These are phyloP conservation scores for Phthorimaea operculella DNA, from an alignment of 1,140 invertebrate genomes.

Conservation along the genomic window DNA sequence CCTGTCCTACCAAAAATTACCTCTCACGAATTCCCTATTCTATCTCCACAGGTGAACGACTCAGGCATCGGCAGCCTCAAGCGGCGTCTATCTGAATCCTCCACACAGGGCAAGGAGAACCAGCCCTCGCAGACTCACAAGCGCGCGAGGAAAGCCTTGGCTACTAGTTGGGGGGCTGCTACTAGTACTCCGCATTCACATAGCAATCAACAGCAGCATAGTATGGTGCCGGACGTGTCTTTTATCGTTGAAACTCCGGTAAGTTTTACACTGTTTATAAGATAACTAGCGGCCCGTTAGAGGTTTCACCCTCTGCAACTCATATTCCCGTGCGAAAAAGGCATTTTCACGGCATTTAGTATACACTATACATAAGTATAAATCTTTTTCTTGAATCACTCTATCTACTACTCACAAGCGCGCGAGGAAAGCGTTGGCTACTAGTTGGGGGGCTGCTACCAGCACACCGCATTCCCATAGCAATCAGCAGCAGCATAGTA, in stretches of 20 bases:
- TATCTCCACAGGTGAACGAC: constrained; percentile 48
- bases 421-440: constrained; percentile 80
- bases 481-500: constrained; percentile 26
- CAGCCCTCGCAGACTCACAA: constrained; percentile 67
- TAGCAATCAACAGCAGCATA: constrained; percentile 23
- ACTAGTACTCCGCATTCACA: constrained; percentile 69
- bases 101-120: constrained; percentile 50
- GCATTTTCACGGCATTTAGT: too few species aligned
- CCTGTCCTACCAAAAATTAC: too few species aligned
- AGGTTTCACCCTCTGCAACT: too few species aligned
- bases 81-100: constrained; percentile 71
- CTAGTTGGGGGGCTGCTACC: constrained; percentile 73
- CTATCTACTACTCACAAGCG: constrained; percentile 72
- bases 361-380: too few species aligned
- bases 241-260: constrained; percentile 22
- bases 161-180: constrained; percentile 73
- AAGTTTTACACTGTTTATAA: too few species aligned
- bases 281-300: too few species aligned
- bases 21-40: too few species aligned
- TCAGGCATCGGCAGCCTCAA: constrained; percentile 60
- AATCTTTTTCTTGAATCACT: too few species aligned
- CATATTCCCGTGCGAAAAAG: too few species aligned
- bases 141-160: constrained; percentile 80
- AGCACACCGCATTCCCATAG: constrained; percentile 68
- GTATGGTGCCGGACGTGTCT: constrained; percentile 15